Conservation (phyloP, 2,113 vertebrate genomes). For the Halichoeres trimaculatus region DNA sequence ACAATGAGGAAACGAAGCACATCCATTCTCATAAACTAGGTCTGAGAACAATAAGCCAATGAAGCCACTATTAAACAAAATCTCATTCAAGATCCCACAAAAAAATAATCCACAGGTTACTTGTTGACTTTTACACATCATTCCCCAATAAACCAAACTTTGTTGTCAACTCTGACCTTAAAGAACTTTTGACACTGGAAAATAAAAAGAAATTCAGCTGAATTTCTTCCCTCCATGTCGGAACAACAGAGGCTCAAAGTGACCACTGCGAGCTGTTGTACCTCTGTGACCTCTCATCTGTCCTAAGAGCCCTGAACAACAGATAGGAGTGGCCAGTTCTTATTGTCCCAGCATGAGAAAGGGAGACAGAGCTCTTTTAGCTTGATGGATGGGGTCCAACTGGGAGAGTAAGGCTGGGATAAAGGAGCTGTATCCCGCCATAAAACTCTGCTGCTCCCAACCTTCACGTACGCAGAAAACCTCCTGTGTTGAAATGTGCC, state of each 20-base stretch:
- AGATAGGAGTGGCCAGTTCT: conserved; percentile 67
- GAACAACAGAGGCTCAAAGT: conserved; percentile 25
- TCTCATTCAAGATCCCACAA: too few relatives aligned
- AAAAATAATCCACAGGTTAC: too few relatives aligned
- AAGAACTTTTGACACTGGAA: neutral
- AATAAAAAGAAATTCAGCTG: conserved; percentile 1
- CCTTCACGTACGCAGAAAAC: conserved; percentile 19
- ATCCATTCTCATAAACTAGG: too few relatives aligned
- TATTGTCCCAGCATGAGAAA: conserved; percentile 77
- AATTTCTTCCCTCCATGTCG: conserved; percentile 11
- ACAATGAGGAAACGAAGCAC: neutral
- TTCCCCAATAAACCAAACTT: neutral
- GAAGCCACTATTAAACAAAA: neutral
- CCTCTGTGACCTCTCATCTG: conserved; percentile 66
- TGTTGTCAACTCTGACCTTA: neutral
- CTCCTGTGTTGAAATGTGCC: conserved; percentile 6
- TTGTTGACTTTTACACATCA: neutral
- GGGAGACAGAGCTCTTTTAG: conserved; percentile 54
- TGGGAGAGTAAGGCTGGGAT: conserved; percentile 61
- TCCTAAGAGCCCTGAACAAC: conserved; percentile 65
- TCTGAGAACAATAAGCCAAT: too few relatives aligned
- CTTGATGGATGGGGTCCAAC: conserved; percentile 76
- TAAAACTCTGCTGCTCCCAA: conserved; percentile 57
- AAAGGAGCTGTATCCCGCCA: conserved; percentile 58
- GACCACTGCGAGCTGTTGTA: conserved; percentile 31